Evolutionary conservation across 2,888 invertebrate genomes (phyloP), one percentile per base, ranked within the genome.

Genomic region (Tetragnatha montana): DNA sequence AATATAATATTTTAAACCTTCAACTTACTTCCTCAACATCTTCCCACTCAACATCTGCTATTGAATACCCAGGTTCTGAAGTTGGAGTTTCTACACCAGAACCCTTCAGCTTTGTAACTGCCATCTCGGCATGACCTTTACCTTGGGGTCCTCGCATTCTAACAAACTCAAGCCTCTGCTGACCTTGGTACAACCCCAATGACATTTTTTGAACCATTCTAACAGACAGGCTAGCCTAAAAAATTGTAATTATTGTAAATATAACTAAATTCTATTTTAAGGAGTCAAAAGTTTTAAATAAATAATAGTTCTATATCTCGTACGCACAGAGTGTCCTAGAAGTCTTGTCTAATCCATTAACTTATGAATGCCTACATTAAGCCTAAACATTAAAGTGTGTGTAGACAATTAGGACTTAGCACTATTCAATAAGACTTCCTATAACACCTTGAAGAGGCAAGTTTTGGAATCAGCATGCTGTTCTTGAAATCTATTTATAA

Each of bases 91-190:
- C 98, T 1, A 97, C 97, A 0, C 98, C 98, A 19, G 97, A 97
- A 35, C 95, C 97, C 93, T 96, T 96, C 49, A 97, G 97, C 93
- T 97, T 96, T n/a, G 97, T 96, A 80, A 98, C 97, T 0, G 98
- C 98, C 97, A 99, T 98, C 95, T 99, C 99, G 0, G 99, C 99
- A 94, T 98, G 97, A 0, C 97, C 98, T 94, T 98, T 98, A 19
- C 98, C 98, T 93, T 97, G 96, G 17, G 99, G 99, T 17, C 99
- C 99, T 94, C 98, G 97, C 98, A 99, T 98, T 91, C 98, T 95
- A 80, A 99, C 98, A 94, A 99, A 99, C 94, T 99, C 99, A 93
- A 99, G 97, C 87, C 99, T 95, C 93, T 97, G 97, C 82, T 96
- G 91, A 10, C 91, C 91, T 89, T 93, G 93, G 91, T 93, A 93